Evolutionary conservation across 2,113 vertebrate genomes (phyloP), one percentile per base, ranked within the genome.

Genomic region (Gnathonemus echidnorhynchus): DNA sequence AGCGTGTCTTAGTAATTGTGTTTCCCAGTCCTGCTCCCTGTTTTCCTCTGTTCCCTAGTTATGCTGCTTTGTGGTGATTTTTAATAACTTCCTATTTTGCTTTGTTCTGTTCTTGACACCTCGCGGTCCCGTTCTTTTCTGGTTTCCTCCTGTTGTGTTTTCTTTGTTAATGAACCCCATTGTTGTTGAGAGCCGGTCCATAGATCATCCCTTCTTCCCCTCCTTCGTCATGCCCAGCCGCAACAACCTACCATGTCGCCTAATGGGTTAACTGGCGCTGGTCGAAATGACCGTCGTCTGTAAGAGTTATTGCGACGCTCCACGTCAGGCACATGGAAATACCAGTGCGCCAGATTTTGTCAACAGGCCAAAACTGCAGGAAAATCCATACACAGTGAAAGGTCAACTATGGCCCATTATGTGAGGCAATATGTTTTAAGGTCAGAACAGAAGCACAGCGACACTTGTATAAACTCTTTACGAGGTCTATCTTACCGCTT

Each of bases 371-470:
- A n/a, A 27, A 52, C 27, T 21, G 27, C n/a, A 87, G 50, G 50
- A 42, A 56, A 87, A 87, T 87, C 86, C 50, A 53, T 87, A 35
- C 7, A 19, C 50, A 19, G 49, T 10, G 31, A 80, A 87, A 87
- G 86, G 86, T 87, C 86, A 87, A n/a, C 5, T 27, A 21, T 17
- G 8, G 31, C 27, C 86, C 86, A 39, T 87, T 87, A 35, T 87
- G 49, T 53, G 17, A 87, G 50, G 50, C 86, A 87, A 53, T 87
- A 53, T 53, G 31, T 53, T 85, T 87, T 87, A 87, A 87, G 86
- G 86, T 87, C 86, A 87, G 35, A 35, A 53, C 50, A 87, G n/a
- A 86, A 87, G n/a, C 5, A 19, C 27, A 9, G 31, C 15, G 31
- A 87, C 86, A 87, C 50, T 48, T 48, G 24, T 85, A 85, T 48